These are phyloP conservation scores for Aphelenchoides fujianensis DNA, from an alignment of 1,140 invertebrate species.

Conservation along the genomic window DNA sequence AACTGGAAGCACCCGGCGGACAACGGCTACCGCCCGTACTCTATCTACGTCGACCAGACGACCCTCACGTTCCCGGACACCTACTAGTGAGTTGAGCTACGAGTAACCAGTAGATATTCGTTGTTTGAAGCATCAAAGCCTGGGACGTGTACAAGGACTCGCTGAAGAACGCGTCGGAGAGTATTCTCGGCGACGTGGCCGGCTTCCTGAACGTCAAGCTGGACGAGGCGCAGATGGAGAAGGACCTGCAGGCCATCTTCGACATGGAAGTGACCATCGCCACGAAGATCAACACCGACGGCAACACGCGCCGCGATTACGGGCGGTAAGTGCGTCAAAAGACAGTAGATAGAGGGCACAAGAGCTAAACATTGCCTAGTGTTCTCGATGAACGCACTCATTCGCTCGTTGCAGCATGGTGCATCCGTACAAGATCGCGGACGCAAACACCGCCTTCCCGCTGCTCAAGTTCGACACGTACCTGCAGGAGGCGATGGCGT, in stretches of 20 bases:
- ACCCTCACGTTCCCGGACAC: neutral
- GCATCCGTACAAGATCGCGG: conserved; percentile 35
- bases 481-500: conserved; percentile 9
- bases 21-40: conserved; percentile 26
- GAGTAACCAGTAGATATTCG: too few species aligned
- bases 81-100: too few species aligned
- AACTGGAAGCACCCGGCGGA: conserved; percentile 50
- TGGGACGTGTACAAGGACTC: conserved; percentile 30
- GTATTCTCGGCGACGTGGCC: conserved; percentile 21
- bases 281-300: conserved; percentile 41
- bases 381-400: too few species aligned
- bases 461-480: conserved; percentile 25
- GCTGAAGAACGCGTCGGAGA: conserved; percentile 16
- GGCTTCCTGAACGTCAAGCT: neutral
- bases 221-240: conserved; percentile 18
- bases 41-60: conserved; percentile 44
- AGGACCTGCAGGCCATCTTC: conserved; percentile 39
- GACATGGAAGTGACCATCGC: conserved; percentile 46
- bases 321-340: too few species aligned
- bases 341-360: too few species aligned
- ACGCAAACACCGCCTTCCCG: neutral
- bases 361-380: too few species aligned
- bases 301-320: conserved; percentile 38
- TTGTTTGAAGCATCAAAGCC: conserved; percentile 31
- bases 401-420: neutral